A percentile compares a stretch with the other conserved stretches of the same genome.
phyloP scores from a whole-genome alignment of 2,888 invertebrate species.

The Macaria liturata region DNA sequence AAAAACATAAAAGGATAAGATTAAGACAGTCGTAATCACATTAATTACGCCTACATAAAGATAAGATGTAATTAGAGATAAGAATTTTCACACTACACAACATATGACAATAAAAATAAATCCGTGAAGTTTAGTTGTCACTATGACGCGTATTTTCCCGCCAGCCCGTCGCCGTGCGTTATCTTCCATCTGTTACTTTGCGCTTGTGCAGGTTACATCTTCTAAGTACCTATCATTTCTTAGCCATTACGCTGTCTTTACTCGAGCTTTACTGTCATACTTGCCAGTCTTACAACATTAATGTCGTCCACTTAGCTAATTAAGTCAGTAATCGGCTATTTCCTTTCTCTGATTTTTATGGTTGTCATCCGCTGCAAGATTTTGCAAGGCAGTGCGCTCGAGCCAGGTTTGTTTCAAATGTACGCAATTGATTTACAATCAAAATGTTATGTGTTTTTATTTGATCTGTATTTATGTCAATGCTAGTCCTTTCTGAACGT shows the following conservation, averaged over 20 bases:
- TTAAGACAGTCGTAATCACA: too few species aligned
- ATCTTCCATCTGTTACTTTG: conserved; percentile 15
- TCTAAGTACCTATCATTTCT: conserved; percentile 9
- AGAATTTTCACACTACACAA: too few species aligned
- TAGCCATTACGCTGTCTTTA: background rate
- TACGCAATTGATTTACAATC: too few species aligned
- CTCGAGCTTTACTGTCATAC: conserved; percentile 9
- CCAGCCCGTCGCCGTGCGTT: conserved; percentile 33
- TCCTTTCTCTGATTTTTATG: conserved; percentile 15
- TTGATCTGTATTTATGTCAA: too few species aligned
- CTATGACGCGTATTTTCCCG: conserved; percentile 53
- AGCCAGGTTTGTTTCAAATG: too few species aligned
- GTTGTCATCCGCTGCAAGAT: background rate
- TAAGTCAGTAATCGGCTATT: conserved; percentile 10
- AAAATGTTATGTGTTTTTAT: too few species aligned
- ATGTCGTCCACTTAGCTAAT: conserved; percentile 7
- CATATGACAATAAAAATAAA: background rate
- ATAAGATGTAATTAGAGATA: too few species aligned
- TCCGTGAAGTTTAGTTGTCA: conserved; percentile 29
- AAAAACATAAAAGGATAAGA: too few species aligned
- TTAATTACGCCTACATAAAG: too few species aligned
- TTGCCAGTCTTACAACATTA: conserved; percentile 2
- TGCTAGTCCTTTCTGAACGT: too few species aligned
- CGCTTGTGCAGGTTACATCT: conserved; percentile 5
- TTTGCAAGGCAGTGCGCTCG: background rate